Evolutionary conservation across 2,113 vertebrate genomes (phyloP), one percentile per base, ranked within the genome.

Genomic region (Caranx melampygus): DNA sequence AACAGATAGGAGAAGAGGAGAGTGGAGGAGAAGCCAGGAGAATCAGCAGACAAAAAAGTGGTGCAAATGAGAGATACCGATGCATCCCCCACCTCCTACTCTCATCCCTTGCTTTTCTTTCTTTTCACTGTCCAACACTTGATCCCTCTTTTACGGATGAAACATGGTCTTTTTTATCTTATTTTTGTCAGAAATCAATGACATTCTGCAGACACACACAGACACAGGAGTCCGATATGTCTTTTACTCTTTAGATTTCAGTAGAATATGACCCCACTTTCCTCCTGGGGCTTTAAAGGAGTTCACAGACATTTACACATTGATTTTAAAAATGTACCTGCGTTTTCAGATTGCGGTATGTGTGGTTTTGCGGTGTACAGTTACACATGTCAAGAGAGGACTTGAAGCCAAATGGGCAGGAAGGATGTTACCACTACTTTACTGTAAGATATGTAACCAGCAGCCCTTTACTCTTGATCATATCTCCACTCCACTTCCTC

Each of bases 101-200:
- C 12, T 55, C 34, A 51, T 16, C 18, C 34, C 31, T 16, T 62
- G 26, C 69, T 54, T 72, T 55, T 64, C 33, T 64, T 54, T 35
- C 51, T 74, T 72, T 76, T 44, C 75, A 26, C 18, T 11, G 26
- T 77, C 67, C 49, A 92, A 89, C 83, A 92, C 80, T 91, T 21
- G 79, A 93, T 93, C 92, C 88, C 47, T 86, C 82, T 93, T 93
- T 93, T 89, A 92, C 63, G 87, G 85, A 83, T 86, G 85, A 88
- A 87, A 88, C 75, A 60, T 26, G 15, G 83, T 80, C 77, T 79
- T 84, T 93, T 87, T 89, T 57, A 68, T 88, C 79, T 90, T 89
- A 87, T 92, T 93, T 86, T 86, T 66, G 90, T 91, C 81, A 82
- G 59, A 85, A 92, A 95, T 95, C 93, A 78, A 94, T 94, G 89